phyloP scores from a whole-genome alignment of 1,140 invertebrate species.

The Elymnias hypermnestra region DNA sequence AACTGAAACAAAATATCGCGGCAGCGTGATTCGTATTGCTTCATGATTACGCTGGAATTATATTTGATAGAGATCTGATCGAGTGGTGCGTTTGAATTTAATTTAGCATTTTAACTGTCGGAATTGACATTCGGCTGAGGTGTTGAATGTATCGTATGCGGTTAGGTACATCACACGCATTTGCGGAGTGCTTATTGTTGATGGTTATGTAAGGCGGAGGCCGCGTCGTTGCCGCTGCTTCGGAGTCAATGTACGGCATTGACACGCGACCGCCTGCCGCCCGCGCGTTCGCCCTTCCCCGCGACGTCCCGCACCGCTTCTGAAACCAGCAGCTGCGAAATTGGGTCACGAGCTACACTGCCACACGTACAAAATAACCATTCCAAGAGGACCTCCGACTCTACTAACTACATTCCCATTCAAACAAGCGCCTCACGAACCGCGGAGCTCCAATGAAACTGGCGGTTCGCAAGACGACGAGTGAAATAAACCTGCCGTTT shows the following conservation, averaged over 20 bases:
- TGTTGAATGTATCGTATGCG: conserved; percentile 21
- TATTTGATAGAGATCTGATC: conserved; percentile 16
- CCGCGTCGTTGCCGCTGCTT: conserved; percentile 61
- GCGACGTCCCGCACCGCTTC: conserved; percentile 49
- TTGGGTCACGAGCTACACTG: conserved; percentile 70
- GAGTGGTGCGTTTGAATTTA: conserved; percentile 7
- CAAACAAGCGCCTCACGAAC: not conserved
- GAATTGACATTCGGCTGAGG: conserved; percentile 19
- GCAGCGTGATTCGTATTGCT: conserved; percentile 14
- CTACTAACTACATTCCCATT: conserved; percentile 6
- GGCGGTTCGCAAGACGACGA: conserved; percentile 44
- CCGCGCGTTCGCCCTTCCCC: conserved; percentile 29
- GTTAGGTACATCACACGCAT: conserved; percentile 58
- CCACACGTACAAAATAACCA: conserved; percentile 53
- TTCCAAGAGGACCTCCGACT: conserved; percentile 38
- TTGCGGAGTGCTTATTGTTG: conserved; percentile 62
- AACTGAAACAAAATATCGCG: conserved; percentile 13
- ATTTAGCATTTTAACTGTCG: conserved; percentile 3
- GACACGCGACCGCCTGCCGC: conserved; percentile 52
- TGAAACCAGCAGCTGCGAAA: conserved; percentile 73
- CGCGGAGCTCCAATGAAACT: conserved; percentile 30
- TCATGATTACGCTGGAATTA: conserved; percentile 12
- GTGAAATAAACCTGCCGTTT: conserved; percentile 50
- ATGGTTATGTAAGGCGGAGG: conserved; percentile 73
- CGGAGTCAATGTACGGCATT: conserved; percentile 74